Percentiles rank a stretch among this genome's conserved stretches.
These are phyloP conservation scores for Ascaphus truei DNA, from an alignment of 2,113 vertebrate species.

Conservation along the genomic window DNA sequence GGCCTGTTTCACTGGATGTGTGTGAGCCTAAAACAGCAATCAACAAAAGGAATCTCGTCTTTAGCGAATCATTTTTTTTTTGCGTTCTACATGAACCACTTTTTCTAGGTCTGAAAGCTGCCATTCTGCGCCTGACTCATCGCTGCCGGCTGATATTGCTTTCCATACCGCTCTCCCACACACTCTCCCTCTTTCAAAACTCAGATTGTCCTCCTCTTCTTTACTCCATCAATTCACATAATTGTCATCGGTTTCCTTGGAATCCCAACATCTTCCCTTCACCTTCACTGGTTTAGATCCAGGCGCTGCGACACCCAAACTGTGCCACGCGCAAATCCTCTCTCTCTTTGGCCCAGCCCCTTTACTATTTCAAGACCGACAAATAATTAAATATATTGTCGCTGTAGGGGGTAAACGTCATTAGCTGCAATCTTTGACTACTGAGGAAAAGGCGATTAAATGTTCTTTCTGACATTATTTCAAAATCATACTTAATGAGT, in stretches of 20 bases:
- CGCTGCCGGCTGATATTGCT: conserved; percentile 19
- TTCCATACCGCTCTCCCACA: conserved; percentile 17
- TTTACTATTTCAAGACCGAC: too few relatives aligned
- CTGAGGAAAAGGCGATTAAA: too few relatives aligned
- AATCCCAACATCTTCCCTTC: neutral
- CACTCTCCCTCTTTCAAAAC: neutral
- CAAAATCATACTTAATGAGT: too few relatives aligned
- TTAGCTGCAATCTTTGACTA: too few relatives aligned
- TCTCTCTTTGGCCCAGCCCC: too few relatives aligned
- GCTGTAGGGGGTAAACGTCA: too few relatives aligned
- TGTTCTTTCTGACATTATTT: too few relatives aligned
- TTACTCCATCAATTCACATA: neutral
- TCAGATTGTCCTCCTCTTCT: conserved; percentile 12
- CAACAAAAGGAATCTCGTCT: conserved; percentile 3
- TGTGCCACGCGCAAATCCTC: too few relatives aligned
- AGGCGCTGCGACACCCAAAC: too few relatives aligned
- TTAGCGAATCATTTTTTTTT: neutral
- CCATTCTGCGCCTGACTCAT: conserved; percentile 12
- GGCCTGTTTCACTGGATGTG: neutral
- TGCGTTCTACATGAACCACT: conserved; percentile 3
- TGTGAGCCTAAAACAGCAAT: neutral
- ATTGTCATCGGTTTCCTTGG: neutral
- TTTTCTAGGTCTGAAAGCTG: conserved; percentile 27
- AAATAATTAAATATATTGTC: too few relatives aligned
- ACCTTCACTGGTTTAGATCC: too few relatives aligned